These are phyloP conservation scores for Stegodyphus mimosarum DNA, from an alignment of 1,140 invertebrate species.

Conservation along the genomic window DNA sequence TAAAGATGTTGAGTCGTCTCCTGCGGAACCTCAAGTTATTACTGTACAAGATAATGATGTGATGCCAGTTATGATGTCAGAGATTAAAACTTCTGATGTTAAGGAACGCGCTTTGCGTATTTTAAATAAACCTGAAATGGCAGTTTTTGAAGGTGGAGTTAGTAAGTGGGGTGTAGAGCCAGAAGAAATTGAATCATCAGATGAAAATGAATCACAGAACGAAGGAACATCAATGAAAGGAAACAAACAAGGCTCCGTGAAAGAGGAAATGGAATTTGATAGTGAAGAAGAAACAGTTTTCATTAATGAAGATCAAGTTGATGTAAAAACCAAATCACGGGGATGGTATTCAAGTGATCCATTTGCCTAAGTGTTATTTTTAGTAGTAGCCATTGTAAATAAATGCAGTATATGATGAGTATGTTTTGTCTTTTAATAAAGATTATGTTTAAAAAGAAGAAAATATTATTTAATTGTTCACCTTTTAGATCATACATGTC, in stretches of 20 bases:
- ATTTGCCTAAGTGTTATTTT: constrained; percentile 9
- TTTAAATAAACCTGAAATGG: neutral
- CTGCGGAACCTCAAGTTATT: neutral
- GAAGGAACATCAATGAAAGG: neutral
- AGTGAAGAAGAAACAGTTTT: constrained; percentile 37
- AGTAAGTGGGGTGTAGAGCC: constrained; percentile 27
- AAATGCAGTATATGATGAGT: no score
- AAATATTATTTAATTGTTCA: no score
- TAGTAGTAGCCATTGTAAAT: neutral
- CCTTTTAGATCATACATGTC: no score
- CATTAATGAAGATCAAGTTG: constrained; percentile 21
- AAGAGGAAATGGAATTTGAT: neutral
- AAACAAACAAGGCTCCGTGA: neutral
- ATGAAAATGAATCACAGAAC: neutral
- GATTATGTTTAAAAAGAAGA: no score
- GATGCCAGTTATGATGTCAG: neutral
- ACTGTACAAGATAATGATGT: neutral
- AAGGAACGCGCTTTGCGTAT: neutral
- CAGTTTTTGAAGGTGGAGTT: constrained; percentile 46
- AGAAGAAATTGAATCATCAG: constrained; percentile 16
- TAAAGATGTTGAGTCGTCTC: neutral
- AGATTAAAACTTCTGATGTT: neutral
- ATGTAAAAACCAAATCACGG: constrained; percentile 11
- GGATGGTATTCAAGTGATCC: constrained; percentile 49
- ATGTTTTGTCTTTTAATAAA: no score